Evolutionary conservation across 2,888 invertebrate species (phyloP), one percentile per base, ranked within the genome.

Genomic region (Geophilus truncorum): DNA sequence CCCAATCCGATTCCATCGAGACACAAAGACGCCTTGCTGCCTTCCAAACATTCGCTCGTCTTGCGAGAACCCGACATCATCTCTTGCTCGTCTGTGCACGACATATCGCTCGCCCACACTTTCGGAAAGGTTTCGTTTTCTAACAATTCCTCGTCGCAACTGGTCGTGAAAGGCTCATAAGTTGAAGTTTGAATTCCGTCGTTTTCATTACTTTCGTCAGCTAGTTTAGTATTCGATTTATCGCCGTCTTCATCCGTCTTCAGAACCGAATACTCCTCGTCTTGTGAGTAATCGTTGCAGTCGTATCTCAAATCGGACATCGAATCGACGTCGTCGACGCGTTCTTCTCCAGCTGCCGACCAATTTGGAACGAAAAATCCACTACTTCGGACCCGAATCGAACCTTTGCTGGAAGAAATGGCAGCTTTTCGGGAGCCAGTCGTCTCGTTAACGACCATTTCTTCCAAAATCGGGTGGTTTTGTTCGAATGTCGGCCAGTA

Each of bases 261-360:
- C n/a, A 10, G 12, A 10, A 15, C 1, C 77, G 77, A 25, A 1
- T 34, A n/a, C 5, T 77, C 77, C 30, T 77, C 77, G 18, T 77
- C 36, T 34, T 34, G 23, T n/a, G 12, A 77, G 12, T 77, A 77
- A 30, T 79, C 79, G 30, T 10, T 51, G n/a, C n/a, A n/a, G 21
- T 80, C 80, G 7, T 80, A 62, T 2, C 70, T 25, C 2, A 80
- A 21, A 18, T 80, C 80, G 18, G 80, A 80, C 21, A 70, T 34
- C 30, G 34, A 62, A 28, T 80, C 80, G 18, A 70, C 12, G 12
- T 80, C 80, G 23, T 80, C 80, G 18, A 70, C 18, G 34, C 70
- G 70, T 34, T 80, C 80, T 34, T 80, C 80, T 1, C 80, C 80
- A 3, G 80, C 80, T 1, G 80, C 80, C n/a, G 80, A 80, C 80